Percentiles rank a stretch among this genome's conserved stretches.
These are phyloP conservation scores for Schizaphis graminum DNA, from an alignment of 2,888 invertebrate genomes.

Conservation along the genomic window DNA sequence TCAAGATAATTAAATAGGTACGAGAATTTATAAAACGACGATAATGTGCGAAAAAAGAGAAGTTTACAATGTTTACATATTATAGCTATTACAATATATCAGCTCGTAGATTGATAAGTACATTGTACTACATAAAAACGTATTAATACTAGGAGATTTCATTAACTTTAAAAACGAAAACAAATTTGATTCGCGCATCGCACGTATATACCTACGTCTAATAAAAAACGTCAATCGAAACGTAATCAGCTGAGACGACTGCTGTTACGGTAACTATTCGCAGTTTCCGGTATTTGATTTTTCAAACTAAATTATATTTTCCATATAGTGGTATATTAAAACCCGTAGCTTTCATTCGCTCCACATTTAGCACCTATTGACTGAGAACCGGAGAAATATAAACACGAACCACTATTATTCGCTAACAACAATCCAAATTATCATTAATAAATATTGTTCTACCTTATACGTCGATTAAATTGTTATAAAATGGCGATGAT, in stretches of 20 bases:
- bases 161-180: background rate
- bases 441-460: background rate
- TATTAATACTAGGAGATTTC: background rate
- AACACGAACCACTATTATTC: background rate
- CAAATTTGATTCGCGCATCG: no score
- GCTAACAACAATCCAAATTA: background rate
- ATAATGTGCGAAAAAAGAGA: background rate
- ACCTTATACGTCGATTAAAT: background rate
- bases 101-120: background rate
- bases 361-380: background rate
- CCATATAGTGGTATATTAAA: background rate
- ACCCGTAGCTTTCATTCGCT: background rate
- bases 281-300: background rate
- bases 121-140: background rate
- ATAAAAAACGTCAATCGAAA: background rate
- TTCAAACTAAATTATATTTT: background rate
- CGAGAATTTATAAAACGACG: background rate
- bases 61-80: no score
- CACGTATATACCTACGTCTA: background rate
- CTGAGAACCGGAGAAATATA: background rate
- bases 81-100: background rate
- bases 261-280: background rate
- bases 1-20: background rate
- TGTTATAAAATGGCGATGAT: background rate
- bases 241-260: background rate